Evolutionary conservation across 2,113 vertebrate genomes (phyloP).

Genomic region (Rhineura floridana): DNA sequence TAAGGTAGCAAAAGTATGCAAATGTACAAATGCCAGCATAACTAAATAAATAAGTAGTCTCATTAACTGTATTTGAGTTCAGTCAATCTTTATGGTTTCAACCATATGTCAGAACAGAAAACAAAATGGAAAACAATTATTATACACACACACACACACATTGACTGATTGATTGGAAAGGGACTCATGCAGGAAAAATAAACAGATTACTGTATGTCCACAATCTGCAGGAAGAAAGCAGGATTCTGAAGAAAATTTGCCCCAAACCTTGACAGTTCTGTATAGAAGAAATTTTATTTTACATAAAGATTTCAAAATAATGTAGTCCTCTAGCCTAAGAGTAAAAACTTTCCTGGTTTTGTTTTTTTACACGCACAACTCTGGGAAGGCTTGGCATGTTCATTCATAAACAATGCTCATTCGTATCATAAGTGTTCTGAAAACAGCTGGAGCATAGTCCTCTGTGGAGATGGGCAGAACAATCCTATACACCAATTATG

Average conservation of each 20-base stretch:
- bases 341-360: neutral
- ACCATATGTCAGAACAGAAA: no score
- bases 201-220: neutral
- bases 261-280: neutral
- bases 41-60: neutral
- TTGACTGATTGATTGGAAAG: no score
- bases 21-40: no score
- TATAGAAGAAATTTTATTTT: neutral
- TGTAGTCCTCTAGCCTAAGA: neutral
- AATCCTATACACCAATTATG: no score
- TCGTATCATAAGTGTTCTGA: neutral
- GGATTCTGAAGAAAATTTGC: neutral
- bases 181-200: neutral
- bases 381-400: neutral
- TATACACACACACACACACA: no score
- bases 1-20: no score
- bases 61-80: neutral
- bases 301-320: neutral
- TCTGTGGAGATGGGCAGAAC: neutral
- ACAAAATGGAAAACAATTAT: no score
- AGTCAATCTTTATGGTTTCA: no score
- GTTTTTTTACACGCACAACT: neutral
- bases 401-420: neutral
- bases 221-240: neutral
- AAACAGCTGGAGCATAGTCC: neutral